Evolutionary conservation across 2,888 invertebrate genomes (phyloP), one percentile per base, ranked within the genome.

Genomic region (Plagodis dolabraria): DNA sequence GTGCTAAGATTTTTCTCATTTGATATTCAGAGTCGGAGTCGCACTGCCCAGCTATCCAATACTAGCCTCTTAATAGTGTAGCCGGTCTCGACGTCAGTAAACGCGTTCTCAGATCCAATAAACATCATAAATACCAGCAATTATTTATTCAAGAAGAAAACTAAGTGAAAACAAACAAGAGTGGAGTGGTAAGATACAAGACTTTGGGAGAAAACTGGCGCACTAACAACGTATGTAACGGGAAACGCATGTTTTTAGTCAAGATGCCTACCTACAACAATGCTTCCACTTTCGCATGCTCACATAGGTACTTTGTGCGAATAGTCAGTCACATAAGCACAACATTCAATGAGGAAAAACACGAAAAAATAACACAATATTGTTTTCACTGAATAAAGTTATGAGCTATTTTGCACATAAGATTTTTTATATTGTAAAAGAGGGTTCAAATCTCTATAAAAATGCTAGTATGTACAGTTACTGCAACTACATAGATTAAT

Each of bases 1-100:
- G 75, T 71, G 69, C 70, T 70, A 79, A 79, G 82, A 86, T 87
- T 86, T 87, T 83, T 81, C 85, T 87, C 88, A 87, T 87, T 88
- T 87, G 85, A 75, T 75, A 86, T 85, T 84, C 85, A 82, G 83
- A 77, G 75, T 78, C 72, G 75, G 79, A 71, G 77, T 76, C 79
- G 83, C 73, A 74, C 72, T 79, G 80, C 72, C 70, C 77, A 80
- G 78, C 83, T 85, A 83, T 84, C 83, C 80, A 22, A 81, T 80
- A 82, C 79, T 82, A 73, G 76, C 74, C 71, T 83, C 85, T 85
- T 77, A 86, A 85, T 86, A 85, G 86, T 85, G 78, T 77, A 71
- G 68, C 68, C 75, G 70, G 76, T 70, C 73, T 74, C 76, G 75
- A 76, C 70, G 78, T 67, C 72, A 71, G 67, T 78, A 78, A 78